These are phyloP conservation scores for Venturia canescens DNA, from an alignment of 1,140 invertebrate genomes.

Conservation along the genomic window DNA sequence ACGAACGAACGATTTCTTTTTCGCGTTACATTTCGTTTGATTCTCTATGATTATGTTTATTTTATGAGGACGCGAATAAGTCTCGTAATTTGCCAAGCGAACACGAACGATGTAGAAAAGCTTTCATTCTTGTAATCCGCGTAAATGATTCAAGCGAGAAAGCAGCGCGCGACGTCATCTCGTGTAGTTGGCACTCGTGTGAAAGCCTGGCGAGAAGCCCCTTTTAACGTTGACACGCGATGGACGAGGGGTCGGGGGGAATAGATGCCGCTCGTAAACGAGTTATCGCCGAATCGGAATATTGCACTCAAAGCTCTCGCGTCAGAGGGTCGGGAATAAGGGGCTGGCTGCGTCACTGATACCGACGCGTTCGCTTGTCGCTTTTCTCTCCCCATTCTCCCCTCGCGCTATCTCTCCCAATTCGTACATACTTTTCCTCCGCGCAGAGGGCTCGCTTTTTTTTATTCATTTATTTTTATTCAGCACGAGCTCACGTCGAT, in stretches of 20 bases:
- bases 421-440: too few species aligned
- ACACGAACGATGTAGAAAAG: too few species aligned
- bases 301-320: slow-evolving; percentile 19
- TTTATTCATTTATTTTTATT: neutral
- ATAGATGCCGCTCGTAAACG: slow-evolving; percentile 25
- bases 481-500: neutral
- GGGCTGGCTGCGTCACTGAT: neutral
- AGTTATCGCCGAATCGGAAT: slow-evolving; percentile 32
- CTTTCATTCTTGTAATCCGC: too few species aligned
- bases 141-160: neutral
- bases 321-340: slow-evolving; percentile 8
- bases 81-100: too few species aligned
- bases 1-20: too few species aligned
- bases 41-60: too few species aligned
- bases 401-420: neutral
- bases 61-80: too few species aligned
- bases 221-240: slow-evolving; percentile 11
- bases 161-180: neutral
- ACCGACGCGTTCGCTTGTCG: neutral
- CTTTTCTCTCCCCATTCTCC: neutral
- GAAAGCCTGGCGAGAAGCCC: neutral
- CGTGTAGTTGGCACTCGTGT: slow-evolving; percentile 13
- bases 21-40: too few species aligned
- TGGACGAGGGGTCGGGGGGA: neutral
- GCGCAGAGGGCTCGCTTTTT: neutral